Percentiles rank a stretch among this genome's conserved stretches.
Conservation (phyloP, 2,113 vertebrate species). For the Uria lomvia region DNA sequence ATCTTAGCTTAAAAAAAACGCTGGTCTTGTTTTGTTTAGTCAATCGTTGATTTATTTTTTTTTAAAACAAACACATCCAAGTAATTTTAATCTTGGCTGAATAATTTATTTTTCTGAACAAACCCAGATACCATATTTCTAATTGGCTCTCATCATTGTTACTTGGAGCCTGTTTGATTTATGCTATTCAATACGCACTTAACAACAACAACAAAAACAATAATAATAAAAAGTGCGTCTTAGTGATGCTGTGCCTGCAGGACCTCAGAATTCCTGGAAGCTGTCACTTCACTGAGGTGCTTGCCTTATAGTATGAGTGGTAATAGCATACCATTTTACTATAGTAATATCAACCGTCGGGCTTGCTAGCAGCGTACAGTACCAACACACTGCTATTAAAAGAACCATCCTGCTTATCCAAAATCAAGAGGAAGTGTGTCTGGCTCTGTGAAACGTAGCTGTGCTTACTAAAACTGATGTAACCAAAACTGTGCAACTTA, state of each 20-base stretch:
- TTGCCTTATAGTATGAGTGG: not conserved
- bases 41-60: not conserved
- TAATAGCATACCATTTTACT: not conserved
- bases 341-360: not conserved
- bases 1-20: not conserved
- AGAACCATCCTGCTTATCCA: not conserved
- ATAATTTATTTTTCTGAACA: not conserved
- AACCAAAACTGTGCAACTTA: not conserved
- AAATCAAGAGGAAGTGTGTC: not conserved
- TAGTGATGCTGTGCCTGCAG: not conserved
- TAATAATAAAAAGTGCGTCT: not conserved
- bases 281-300: not conserved
- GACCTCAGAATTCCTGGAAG: not conserved
- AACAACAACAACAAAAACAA: not conserved
- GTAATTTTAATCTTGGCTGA: not conserved
- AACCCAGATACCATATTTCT: not conserved
- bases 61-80: not conserved
- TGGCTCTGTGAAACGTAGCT: not conserved
- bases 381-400: not conserved
- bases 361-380: not conserved
- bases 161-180: not conserved
- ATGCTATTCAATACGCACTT: not conserved
- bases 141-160: fast-evolving
- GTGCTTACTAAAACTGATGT: not conserved
- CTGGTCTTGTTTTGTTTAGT: not conserved